A percentile compares a stretch with the other conserved stretches of the same genome.
phyloP scores from a whole-genome alignment of 2,797 vertebrate genomes.

The Oryzias sinensis region DNA sequence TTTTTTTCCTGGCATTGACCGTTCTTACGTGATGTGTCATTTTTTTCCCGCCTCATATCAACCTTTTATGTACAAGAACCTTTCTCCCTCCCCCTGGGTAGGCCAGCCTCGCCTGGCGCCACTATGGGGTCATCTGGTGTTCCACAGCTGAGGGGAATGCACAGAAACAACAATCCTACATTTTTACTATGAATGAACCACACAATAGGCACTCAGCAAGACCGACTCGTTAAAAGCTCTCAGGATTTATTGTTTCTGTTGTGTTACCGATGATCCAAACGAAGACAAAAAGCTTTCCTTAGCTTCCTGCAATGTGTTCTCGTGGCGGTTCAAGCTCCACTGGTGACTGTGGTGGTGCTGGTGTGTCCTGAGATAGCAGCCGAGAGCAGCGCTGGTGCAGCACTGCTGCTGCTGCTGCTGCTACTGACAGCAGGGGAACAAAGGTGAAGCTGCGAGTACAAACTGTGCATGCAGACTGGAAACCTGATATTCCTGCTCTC shows the following conservation, averaged over 20 bases:
- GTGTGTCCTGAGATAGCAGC: slow-evolving; percentile 52
- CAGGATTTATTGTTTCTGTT: slow-evolving; percentile 35
- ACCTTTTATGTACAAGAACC: slow-evolving; percentile 26
- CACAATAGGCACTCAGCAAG: slow-evolving; percentile 31
- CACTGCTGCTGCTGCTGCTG: slow-evolving; percentile 48
- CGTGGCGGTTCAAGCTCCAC: slow-evolving; percentile 43
- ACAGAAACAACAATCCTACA: slow-evolving; percentile 55
- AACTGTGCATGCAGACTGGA: slow-evolving; percentile 73
- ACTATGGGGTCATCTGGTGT: slow-evolving; percentile 69
- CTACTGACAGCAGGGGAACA: slow-evolving; percentile 67
- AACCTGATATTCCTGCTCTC: slow-evolving; percentile 76
- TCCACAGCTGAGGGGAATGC: slow-evolving; percentile 52
- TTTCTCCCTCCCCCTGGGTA: slow-evolving; percentile 18
- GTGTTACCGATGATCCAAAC: slow-evolving; percentile 47
- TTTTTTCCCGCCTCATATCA: slow-evolving; percentile 38
- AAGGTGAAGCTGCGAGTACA: slow-evolving; percentile 73
- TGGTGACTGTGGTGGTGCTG: slow-evolving; percentile 38
- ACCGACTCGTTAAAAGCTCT: slow-evolving; percentile 48
- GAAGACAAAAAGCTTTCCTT: slow-evolving; percentile 38
- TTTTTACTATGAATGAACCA: slow-evolving; percentile 60
- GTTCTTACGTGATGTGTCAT: slow-evolving; percentile 13
- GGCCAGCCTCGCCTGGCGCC: slow-evolving; percentile 62
- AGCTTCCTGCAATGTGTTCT: slow-evolving; percentile 54
- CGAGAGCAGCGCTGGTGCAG: slow-evolving; percentile 50
- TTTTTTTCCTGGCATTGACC: slow-evolving; percentile 15